These are phyloP conservation scores for Lota lota DNA, from an alignment of 2,113 vertebrate genomes.

Conservation along the genomic window DNA sequence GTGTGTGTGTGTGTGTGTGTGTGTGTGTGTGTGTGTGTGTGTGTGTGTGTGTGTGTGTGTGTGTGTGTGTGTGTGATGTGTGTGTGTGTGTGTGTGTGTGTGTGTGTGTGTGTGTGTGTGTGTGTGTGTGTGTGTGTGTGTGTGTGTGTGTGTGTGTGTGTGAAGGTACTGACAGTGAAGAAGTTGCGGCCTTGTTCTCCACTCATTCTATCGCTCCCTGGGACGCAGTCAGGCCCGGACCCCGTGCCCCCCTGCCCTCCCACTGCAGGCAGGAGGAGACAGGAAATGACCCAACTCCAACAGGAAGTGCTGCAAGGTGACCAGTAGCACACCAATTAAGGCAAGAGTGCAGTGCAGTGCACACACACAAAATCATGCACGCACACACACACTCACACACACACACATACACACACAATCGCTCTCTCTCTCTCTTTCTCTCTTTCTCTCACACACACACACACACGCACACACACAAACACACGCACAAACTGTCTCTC, in stretches of 20 bases:
- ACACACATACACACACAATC: background rate
- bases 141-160: too few relatives aligned
- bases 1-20: too few relatives aligned
- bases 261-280: conserved; percentile 34
- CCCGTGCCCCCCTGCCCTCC: conserved; percentile 4
- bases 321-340: conserved; percentile 63
- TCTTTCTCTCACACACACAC: background rate
- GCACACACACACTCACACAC: background rate
- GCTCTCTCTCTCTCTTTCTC: background rate
- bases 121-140: too few relatives aligned
- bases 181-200: conserved; percentile 33
- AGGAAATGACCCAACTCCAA: conserved; percentile 74
- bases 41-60: too few relatives aligned
- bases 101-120: too few relatives aligned
- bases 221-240: conserved; percentile 25
- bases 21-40: too few relatives aligned
- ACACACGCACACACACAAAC: background rate
- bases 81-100: too few relatives aligned
- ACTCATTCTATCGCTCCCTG: conserved; percentile 22
- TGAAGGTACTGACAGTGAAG: background rate
- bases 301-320: conserved; percentile 77
- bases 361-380: too few relatives aligned
- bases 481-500: conserved; percentile 13
- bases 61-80: too few relatives aligned
- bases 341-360: conserved; percentile 6